A percentile compares a stretch with the other conserved stretches of the same genome.
Evolutionary conservation across 2,888 invertebrate genomes (phyloP).

Genomic region (Megaustenia siamemsis): DNA sequence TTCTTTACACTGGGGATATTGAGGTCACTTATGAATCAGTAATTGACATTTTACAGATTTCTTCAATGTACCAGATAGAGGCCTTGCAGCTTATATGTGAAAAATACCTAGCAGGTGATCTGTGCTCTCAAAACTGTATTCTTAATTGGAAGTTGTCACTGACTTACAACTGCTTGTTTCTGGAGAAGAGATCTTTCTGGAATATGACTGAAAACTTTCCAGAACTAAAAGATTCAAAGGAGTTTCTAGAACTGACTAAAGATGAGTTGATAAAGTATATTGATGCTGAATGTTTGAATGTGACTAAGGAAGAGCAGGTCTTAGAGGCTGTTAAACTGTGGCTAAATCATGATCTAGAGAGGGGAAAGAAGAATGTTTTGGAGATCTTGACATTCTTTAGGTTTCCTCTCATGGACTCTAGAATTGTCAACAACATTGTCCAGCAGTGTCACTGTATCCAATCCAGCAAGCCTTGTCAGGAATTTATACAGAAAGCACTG

Average conservation of each 20-base stretch:
- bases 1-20: constrained; percentile 88
- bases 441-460: constrained; percentile 28
- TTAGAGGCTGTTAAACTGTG: constrained; percentile 81
- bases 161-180: constrained; percentile 81
- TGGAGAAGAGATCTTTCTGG: constrained; percentile 80
- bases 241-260: constrained; percentile 79
- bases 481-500: constrained; percentile 42
- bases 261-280: constrained; percentile 81
- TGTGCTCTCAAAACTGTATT: constrained; percentile 85
- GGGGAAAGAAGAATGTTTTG: constrained; percentile 80
- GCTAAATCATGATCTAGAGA: constrained; percentile 77
- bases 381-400: constrained; percentile 81
- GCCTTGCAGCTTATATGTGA: constrained; percentile 90
- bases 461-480: constrained; percentile 10
- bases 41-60: constrained; percentile 86
- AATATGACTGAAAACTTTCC: constrained; percentile 78
- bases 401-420: constrained; percentile 72
- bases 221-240: constrained; percentile 69
- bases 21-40: constrained; percentile 89
- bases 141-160: constrained; percentile 82
- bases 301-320: constrained; percentile 81
- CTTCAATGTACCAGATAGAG: constrained; percentile 91
- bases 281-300: constrained; percentile 80
- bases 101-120: constrained; percentile 85
- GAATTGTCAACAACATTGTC: constrained; percentile 45